Percentiles rank a stretch among this genome's conserved stretches.
Evolutionary conservation across 2,113 vertebrate genomes (phyloP).

Genomic region (Mus spicilegus): DNA sequence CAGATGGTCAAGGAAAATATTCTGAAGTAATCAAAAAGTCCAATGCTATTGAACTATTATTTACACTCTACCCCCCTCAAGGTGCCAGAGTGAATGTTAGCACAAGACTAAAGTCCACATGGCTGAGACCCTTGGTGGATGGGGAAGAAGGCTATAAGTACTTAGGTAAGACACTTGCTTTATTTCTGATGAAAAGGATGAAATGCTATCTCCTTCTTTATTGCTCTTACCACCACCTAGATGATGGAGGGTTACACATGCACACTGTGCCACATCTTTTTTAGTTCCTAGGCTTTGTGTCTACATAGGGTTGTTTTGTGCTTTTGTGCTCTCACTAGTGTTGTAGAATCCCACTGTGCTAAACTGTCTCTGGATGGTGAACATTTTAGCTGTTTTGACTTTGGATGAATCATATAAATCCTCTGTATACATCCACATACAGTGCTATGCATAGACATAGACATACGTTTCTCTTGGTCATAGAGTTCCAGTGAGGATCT

Average conservation of each 20-base stretch:
- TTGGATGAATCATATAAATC: not conserved
- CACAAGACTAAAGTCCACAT: constrained; percentile 55
- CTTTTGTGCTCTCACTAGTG: not conserved
- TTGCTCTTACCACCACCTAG: not conserved
- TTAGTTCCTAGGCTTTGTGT: not conserved
- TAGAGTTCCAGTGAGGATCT: not conserved
- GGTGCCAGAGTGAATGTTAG: constrained; percentile 52
- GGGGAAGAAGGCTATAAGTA: constrained; percentile 80
- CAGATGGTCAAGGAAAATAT: constrained; percentile 29
- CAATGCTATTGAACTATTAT: constrained; percentile 76
- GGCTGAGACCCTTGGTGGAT: constrained; percentile 75
- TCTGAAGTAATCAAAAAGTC: constrained; percentile 57
- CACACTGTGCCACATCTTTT: not conserved
- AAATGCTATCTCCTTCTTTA: not conserved
- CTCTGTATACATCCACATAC: not conserved
- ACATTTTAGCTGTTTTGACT: not conserved
- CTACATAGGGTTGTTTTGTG: not conserved
- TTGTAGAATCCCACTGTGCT: not conserved
- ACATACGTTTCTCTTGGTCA: not conserved
- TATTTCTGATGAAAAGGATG: not conserved
- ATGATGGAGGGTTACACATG: not conserved
- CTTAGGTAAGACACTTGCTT: constrained; percentile 71
- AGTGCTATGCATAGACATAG: not conserved
- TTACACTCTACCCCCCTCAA: constrained; percentile 76
- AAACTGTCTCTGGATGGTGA: not conserved